phyloP scores from a whole-genome alignment of 30 jellyfish, hydroid and myxozoan genomes.

The Thelohanellus kitauei region DNA sequence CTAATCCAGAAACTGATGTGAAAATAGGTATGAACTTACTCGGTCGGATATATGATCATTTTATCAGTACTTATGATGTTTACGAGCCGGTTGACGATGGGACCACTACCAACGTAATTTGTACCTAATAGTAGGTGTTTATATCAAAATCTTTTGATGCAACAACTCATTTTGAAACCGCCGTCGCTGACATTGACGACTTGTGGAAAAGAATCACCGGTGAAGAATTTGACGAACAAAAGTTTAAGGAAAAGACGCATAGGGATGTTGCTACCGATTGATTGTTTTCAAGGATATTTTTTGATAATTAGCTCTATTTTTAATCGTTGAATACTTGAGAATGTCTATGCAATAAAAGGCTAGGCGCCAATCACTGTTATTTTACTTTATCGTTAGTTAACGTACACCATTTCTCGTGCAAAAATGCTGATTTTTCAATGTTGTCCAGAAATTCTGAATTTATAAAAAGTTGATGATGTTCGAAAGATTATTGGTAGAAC shows the following conservation, averaged over 20 bases:
- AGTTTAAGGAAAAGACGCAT: neutral
- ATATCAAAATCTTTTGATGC: slow-evolving; percentile 86
- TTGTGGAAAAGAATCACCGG: slow-evolving; percentile 42
- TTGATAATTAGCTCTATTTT: no score
- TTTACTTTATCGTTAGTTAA: no score
- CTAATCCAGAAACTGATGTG: slow-evolving; percentile 68
- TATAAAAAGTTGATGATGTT: no score
- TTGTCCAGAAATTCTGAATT: no score
- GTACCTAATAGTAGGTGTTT: slow-evolving; percentile 14
- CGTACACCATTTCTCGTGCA: no score
- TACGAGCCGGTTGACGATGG: slow-evolving; percentile 64
- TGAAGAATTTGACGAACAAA: slow-evolving; percentile 21
- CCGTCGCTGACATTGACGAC: slow-evolving; percentile 61
- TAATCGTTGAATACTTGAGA: no score
- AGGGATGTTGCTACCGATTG: no score
- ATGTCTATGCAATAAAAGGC: no score
- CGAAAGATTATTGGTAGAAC: no score
- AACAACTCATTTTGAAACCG: slow-evolving; percentile 78
- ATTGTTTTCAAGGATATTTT: no score
- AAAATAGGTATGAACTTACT: slow-evolving; percentile 31
- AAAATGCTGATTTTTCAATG: no score
- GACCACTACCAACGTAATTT: slow-evolving; percentile 21
- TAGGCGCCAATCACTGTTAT: no score
- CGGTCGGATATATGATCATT: slow-evolving; percentile 35
- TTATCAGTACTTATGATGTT: slow-evolving; percentile 45